Evolutionary conservation across 2,113 vertebrate genomes (phyloP).

Genomic region (Bathybates hornii): DNA sequence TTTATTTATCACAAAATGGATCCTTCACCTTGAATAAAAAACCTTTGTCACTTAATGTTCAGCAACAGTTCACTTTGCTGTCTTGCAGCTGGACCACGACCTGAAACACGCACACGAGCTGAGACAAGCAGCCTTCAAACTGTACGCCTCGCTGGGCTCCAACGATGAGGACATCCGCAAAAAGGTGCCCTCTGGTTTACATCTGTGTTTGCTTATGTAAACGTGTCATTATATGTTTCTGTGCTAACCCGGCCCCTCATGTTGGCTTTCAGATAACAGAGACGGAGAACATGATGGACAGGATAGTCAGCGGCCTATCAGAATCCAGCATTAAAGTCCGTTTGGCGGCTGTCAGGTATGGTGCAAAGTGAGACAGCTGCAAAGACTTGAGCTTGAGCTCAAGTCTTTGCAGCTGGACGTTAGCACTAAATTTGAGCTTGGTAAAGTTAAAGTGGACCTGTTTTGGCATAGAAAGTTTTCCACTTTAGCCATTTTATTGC

Average conservation of each 20-base stretch:
- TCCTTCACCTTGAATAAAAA: neutral
- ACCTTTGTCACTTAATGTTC: neutral
- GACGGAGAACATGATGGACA: slow-evolving; percentile 99
- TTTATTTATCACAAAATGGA: neutral
- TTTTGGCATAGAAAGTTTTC: neutral
- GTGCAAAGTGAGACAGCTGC: neutral
- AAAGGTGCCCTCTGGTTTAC: slow-evolving; percentile 76
- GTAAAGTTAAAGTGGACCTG: neutral
- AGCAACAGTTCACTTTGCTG: neutral
- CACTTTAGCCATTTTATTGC: neutral
- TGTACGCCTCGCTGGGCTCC: slow-evolving; percentile 95
- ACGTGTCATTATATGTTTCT: rapidly evolving
- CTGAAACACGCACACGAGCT: slow-evolving; percentile 97
- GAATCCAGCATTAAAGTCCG: slow-evolving; percentile 99
- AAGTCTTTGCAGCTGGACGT: neutral
- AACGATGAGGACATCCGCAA: slow-evolving; percentile 99
- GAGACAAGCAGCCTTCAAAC: slow-evolving; percentile 97
- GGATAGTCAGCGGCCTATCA: slow-evolving; percentile 95
- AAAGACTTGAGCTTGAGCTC: neutral
- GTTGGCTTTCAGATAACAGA: slow-evolving; percentile 85
- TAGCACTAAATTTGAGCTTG: neutral
- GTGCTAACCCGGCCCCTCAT: neutral
- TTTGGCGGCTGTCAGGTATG: slow-evolving; percentile 94
- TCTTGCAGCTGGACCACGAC: slow-evolving; percentile 89
- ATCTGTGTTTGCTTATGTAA: neutral